Base-by-base conservation (phyloP, 1,140 invertebrate genomes). In the Schlechtendalia chinensis region DNA sequence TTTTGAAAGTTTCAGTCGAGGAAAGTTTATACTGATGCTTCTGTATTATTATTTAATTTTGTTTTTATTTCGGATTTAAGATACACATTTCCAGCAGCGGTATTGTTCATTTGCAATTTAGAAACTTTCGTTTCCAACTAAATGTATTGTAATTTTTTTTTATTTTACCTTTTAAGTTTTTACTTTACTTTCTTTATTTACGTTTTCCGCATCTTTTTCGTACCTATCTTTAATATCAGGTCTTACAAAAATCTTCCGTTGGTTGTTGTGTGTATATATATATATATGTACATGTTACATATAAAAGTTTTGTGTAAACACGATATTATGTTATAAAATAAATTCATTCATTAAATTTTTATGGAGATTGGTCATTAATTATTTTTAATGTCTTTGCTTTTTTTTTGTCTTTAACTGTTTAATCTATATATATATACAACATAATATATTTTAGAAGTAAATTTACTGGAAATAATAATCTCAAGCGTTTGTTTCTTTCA, bases 21-120 rank as follows among this genome's bases (percentile, higher is more conserved):
- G 2, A 63, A 32, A 63, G 29, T 10, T 32, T 11, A n/a, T n/a
- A n/a, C 32, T 39, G 32, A 39, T 8, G 3, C 61, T 29, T 8
- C 19, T 3, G 61, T 63, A 63, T 61, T 61, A 69, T 50, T 17
- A 8, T 50, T 69, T 50, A 50, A 69, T 69, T 67, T 50, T 24
- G 39, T 50, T 24, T 24, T 50, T 50, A 69, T 69, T 69, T 8
- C 19, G n/a, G 39, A 69, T 69, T 47, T 50, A 50, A 17, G 50
- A 69, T 0, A 11, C 16, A 50, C 16, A 24, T 50, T 69, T 69
- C 1, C n/a, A 47, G 8, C 22, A 16, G n/a, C n/a, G n/a, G n/a
- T n/a, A n/a, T 6, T 47, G 12, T 4, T 24, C n/a, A 47, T 47
- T 69, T 69, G 45, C 16, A 69, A 69, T 69, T 69, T n/a, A 17